Base-by-base conservation (phyloP, 1,140 invertebrate species). In the Drosophila nikananu region DNA sequence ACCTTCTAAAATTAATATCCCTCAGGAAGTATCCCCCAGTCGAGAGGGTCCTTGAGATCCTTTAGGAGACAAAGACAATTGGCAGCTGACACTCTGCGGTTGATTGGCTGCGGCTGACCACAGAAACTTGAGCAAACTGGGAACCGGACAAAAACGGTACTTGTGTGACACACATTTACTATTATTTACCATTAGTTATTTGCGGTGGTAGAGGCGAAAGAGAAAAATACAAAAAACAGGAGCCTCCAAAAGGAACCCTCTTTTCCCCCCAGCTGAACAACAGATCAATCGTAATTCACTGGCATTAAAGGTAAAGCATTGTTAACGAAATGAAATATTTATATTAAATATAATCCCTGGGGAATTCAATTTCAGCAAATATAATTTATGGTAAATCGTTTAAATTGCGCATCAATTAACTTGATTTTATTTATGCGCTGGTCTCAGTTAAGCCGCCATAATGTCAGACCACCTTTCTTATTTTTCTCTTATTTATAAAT, bases 91-190 rank as follows among this genome's bases (percentile, higher is more conserved):
- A 71, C 44, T 51, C 23, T 60, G 44, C 54, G 25, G 41, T 59
- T 73, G 66, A 73, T 73, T 73, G 66, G 54, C 66, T 51, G 70
- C 37, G 66, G 54, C 54, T 60, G 54, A 71, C 70, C 70, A 60
- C 70, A 73, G 54, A 48, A 41, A 37, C 68, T 58, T 49, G 70
- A 32, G 65, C 64, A 71, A 57, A 57, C 65, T 55, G 25, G 32
- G n/a, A 32, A 6, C 35, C 15, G 21, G 48, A 27, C n/a, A 27
- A 21, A 27, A 21, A 21, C 21, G 61, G 39, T 37, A 49, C 32
- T 67, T 52, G 41, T 25, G 51, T 23, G 64, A 37, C 49, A 68
- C 39, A 51, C 42, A 68, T 17, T 30, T 48, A 39, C 48, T 23
- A 59, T 70, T 49, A 71, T 49, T 70, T 30, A 49, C 65, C 32